These are phyloP conservation scores for Callyntrura sp. DNA, from an alignment of 2,888 invertebrate genomes.

Conservation along the genomic window DNA sequence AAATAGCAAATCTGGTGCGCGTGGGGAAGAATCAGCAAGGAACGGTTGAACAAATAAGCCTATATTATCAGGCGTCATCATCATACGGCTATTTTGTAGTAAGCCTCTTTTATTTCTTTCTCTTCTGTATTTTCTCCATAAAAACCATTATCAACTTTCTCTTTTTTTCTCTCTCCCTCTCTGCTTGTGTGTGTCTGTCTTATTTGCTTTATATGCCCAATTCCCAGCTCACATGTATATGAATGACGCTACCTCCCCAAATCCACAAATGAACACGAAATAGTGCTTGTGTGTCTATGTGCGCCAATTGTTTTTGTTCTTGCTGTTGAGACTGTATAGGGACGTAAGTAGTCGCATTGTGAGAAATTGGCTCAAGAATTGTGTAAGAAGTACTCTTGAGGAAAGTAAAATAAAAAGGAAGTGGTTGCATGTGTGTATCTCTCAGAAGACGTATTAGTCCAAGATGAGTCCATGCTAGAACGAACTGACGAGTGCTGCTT, in stretches of 20 bases:
- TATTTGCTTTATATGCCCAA: background rate
- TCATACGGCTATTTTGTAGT: conserved; percentile 66
- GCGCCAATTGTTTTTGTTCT: conserved; percentile 42
- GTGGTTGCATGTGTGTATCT: conserved; percentile 65
- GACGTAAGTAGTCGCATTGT: conserved; percentile 60
- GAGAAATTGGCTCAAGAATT: conserved; percentile 57
- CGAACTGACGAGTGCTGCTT: conserved; percentile 20
- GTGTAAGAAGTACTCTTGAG: conserved; percentile 72
- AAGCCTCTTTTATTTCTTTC: conserved; percentile 70
- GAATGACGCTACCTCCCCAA: background rate
- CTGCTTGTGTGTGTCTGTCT: background rate
- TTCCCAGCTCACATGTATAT: background rate
- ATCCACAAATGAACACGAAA: background rate
- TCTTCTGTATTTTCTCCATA: conserved; percentile 59
- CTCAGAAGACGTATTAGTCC: conserved; percentile 46
- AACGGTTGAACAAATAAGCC: conserved; percentile 69
- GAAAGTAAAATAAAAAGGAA: conserved; percentile 66
- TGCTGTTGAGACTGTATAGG: conserved; percentile 41
- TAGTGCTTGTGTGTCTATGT: conserved; percentile 14
- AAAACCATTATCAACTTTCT: conserved; percentile 59
- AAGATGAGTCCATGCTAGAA: conserved; percentile 54
- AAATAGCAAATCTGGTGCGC: conserved; percentile 49
- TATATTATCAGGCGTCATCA: conserved; percentile 63
- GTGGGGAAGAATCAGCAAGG: conserved; percentile 45
- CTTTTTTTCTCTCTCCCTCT: background rate